Evolutionary conservation across 1,140 invertebrate genomes (phyloP).

Genomic region (Fopius arisanus): DNA sequence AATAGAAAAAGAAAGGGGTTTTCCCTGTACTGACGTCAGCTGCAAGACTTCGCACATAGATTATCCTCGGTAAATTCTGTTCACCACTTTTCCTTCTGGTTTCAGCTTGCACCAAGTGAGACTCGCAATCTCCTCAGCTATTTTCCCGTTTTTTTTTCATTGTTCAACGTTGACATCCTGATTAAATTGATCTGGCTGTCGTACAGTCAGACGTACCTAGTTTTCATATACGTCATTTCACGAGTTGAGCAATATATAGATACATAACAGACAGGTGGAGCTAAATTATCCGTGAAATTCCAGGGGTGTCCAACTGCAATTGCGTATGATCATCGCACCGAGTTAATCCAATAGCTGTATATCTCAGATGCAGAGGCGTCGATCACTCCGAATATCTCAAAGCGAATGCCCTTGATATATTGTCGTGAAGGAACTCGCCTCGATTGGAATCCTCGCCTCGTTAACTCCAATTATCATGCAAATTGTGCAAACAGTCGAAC

Average conservation of each 20-base stretch:
- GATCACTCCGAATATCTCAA: not conserved
- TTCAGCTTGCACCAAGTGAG: not conserved
- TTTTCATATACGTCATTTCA: slow-evolving; percentile 26
- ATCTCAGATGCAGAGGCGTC: not conserved
- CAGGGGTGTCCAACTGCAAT: not conserved
- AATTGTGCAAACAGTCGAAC: not conserved
- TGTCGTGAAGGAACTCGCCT: not conserved
- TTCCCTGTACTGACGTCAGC: slow-evolving; percentile 32
- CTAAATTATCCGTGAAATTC: slow-evolving; percentile 51
- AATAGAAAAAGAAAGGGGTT: slow-evolving; percentile 23
- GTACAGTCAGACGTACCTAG: too few species aligned
- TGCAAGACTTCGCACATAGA: slow-evolving; percentile 50
- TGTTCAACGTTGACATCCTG: not conserved
- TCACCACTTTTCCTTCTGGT: slow-evolving; percentile 26
- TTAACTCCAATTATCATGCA: not conserved
- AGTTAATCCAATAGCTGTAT: not conserved
- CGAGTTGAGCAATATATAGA: slow-evolving; percentile 45
- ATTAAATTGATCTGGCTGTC: slow-evolving; percentile 35
- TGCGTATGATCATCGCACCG: not conserved
- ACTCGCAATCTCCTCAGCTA: not conserved
- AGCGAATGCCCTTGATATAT: not conserved
- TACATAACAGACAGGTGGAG: slow-evolving; percentile 15
- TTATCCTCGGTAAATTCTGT: slow-evolving; percentile 50
- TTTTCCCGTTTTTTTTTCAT: slow-evolving; percentile 31
- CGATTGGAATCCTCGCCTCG: not conserved